Evolutionary conservation across 2,113 vertebrate genomes (phyloP).

Genomic region (Corythornis cristatus): DNA sequence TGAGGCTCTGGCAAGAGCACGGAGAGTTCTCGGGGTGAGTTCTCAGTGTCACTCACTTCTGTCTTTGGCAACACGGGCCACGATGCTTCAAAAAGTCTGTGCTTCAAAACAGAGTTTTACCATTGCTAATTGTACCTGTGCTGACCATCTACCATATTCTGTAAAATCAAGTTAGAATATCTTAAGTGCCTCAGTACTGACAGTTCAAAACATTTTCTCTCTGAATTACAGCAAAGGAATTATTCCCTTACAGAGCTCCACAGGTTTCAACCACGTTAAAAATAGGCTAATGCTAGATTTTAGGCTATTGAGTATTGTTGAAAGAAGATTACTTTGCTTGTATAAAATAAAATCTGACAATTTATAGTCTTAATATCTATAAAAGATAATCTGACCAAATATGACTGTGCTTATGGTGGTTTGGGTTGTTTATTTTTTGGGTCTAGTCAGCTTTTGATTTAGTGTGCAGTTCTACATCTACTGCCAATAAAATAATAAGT

Average conservation of each 20-base stretch:
- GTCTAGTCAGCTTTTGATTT: neutral
- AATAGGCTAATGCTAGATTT: conserved; percentile 67
- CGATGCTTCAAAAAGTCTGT: neutral
- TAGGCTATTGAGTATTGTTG: conserved; percentile 32
- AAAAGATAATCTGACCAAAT: conserved; percentile 31
- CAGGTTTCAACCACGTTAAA: conserved; percentile 31
- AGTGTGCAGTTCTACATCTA: neutral
- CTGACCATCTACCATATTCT: neutral
- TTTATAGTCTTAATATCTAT: conserved; percentile 10
- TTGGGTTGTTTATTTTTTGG: neutral
- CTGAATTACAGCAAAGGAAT: neutral
- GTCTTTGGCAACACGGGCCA: rapidly evolving
- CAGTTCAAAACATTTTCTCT: neutral
- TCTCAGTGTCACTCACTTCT: neutral
- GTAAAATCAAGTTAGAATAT: neutral
- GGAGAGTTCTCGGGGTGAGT: neutral
- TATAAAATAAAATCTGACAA: conserved; percentile 43
- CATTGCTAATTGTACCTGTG: neutral
- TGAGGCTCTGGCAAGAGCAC: no score
- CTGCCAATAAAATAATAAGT: neutral
- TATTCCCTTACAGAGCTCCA: conserved; percentile 5
- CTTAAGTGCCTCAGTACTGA: neutral
- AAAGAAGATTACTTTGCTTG: conserved; percentile 45
- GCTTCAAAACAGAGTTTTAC: neutral
- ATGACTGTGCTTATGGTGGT: neutral